Conservation (phyloP, 2,113 vertebrate species). For the Rhinoptilus africanus region DNA sequence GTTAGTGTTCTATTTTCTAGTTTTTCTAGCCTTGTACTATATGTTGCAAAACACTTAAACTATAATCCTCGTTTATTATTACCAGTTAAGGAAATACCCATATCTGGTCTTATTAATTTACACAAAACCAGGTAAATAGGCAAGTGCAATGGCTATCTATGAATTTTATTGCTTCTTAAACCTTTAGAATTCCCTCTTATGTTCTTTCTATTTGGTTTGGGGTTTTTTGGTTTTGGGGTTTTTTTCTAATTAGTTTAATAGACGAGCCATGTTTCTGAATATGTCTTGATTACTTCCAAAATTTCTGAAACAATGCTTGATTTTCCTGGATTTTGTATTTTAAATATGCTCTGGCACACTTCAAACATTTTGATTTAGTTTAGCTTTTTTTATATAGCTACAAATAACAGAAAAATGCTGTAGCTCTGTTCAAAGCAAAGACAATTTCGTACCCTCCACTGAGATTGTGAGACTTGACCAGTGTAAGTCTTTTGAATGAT, state of each 20-base stretch:
- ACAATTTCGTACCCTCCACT: not conserved
- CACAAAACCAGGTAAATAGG: not conserved
- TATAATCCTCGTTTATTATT: not conserved
- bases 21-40: not conserved
- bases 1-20: not conserved
- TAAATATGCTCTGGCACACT: not conserved
- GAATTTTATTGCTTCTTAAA: not conserved
- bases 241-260: not conserved
- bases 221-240: not conserved
- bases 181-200: not conserved
- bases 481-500: not conserved
- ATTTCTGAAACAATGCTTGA: not conserved
- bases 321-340: not conserved
- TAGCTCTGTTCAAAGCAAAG: not conserved
- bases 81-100: not conserved
- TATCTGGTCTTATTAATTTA: not conserved
- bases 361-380: not conserved
- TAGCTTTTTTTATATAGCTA: not conserved
- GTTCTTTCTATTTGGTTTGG: not conserved
- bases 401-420: not conserved
- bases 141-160: not conserved
- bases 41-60: not conserved
- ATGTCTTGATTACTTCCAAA: not conserved
- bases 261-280: not conserved
- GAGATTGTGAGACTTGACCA: not conserved